Percentiles rank a stretch among this genome's conserved stretches.
These are phyloP conservation scores for Bostrychus sinensis DNA, from an alignment of 2,113 vertebrate species.

Conservation along the genomic window DNA sequence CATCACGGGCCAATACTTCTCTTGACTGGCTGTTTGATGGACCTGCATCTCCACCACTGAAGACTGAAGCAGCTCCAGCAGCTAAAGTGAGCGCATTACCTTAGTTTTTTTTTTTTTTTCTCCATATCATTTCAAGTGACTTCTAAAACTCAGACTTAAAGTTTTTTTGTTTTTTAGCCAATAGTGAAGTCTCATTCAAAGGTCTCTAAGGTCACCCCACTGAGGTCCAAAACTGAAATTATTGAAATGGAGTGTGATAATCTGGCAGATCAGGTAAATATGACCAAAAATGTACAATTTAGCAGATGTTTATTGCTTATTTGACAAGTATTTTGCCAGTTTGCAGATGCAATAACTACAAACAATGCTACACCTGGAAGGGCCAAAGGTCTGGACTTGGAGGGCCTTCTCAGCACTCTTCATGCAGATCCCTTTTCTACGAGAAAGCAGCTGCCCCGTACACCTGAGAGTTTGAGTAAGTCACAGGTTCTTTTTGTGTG, in stretches of 20 bases:
- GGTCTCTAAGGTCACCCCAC: slow-evolving; percentile 7
- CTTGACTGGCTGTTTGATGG: slow-evolving; percentile 60
- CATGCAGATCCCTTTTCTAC: slow-evolving; percentile 83
- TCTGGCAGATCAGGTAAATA: slow-evolving; percentile 70
- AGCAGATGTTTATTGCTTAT: not conserved
- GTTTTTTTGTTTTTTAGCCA: slow-evolving; percentile 23
- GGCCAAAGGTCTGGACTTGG: slow-evolving; percentile 71
- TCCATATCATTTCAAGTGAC: too few species aligned
- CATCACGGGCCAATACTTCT: slow-evolving; percentile 35
- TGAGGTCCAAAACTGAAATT: slow-evolving; percentile 47
- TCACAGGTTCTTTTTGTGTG: not conserved
- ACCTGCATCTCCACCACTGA: slow-evolving; percentile 3
- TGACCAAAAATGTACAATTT: too few species aligned
- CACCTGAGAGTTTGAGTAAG: slow-evolving; percentile 91
- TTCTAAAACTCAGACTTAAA: not conserved
- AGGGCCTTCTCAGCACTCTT: slow-evolving; percentile 73
- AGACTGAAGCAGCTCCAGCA: not conserved
- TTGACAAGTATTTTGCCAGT: slow-evolving; percentile 65
- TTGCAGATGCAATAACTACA: slow-evolving; percentile 79
- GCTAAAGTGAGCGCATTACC: slow-evolving; percentile 11
- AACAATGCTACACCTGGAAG: slow-evolving; percentile 52
- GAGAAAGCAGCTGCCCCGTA: slow-evolving; percentile 83
- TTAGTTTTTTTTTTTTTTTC: not conserved
- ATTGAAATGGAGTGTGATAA: slow-evolving; percentile 71
- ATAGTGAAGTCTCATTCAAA: not conserved